These are phyloP conservation scores for Prionace glauca DNA, from an alignment of 2,797 vertebrate species.

Conservation along the genomic window DNA sequence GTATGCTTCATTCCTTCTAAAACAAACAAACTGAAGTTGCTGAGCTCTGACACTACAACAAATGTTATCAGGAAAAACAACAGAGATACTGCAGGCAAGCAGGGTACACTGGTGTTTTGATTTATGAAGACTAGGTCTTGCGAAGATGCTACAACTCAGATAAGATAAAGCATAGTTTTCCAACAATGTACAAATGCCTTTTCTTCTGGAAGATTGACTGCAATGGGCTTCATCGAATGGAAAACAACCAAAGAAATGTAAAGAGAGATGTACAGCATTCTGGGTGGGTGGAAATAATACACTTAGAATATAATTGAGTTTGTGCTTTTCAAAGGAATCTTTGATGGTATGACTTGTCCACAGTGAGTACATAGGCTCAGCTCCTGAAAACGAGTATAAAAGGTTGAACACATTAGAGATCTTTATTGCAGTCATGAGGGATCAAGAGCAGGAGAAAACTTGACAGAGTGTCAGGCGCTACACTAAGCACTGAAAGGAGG, in stretches of 20 bases:
- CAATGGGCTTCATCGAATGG: not conserved
- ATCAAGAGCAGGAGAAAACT: no score
- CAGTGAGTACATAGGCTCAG: no score
- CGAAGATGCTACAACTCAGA: not conserved
- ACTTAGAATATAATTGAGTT: no score
- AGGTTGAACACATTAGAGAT: no score
- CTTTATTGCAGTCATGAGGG: no score
- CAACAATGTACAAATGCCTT: no score
- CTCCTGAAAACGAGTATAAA: no score
- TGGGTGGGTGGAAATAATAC: no score
- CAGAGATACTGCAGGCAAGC: not conserved
- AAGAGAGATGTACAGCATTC: not conserved
- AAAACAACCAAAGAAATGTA: not conserved
- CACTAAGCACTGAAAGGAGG: no score
- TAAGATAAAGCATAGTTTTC: not conserved
- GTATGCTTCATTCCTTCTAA: not conserved
- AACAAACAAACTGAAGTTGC: not conserved
- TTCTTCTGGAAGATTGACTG: not conserved
- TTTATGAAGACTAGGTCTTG: not conserved
- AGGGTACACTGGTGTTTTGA: not conserved
- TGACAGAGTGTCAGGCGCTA: no score
- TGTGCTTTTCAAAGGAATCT: no score
- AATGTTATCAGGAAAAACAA: not conserved
- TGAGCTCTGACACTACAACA: not conserved
- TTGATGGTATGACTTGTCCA: no score